Percentiles rank a stretch among this genome's conserved stretches.
These are phyloP conservation scores for Hypsopygia costalis DNA, from an alignment of 2,888 invertebrate genomes.

Conservation along the genomic window DNA sequence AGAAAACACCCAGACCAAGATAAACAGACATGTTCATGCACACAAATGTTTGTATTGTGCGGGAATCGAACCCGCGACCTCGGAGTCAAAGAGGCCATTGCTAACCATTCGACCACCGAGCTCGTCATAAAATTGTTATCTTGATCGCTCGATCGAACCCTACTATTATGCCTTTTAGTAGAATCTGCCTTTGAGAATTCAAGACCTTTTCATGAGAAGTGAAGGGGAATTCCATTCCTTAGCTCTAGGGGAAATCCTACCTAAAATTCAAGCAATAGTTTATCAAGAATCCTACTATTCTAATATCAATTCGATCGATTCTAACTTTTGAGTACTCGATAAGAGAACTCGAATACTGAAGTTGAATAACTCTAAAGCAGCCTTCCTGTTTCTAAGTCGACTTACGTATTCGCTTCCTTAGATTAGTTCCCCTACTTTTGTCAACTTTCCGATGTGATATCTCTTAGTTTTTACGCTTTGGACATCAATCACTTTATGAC, in stretches of 20 bases:
- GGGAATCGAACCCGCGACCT: too few relatives aligned
- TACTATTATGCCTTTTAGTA: too few relatives aligned
- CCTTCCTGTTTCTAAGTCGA: conserved; percentile 36
- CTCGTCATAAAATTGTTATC: too few relatives aligned
- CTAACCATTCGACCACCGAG: too few relatives aligned
- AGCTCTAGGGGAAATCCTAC: not conserved
- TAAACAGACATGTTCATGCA: too few relatives aligned
- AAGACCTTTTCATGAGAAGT: too few relatives aligned
- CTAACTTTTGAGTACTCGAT: not conserved
- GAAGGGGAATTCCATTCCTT: too few relatives aligned
- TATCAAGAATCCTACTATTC: not conserved
- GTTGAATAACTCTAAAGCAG: conserved; percentile 10
- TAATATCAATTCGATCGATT: not conserved
- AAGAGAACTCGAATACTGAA: conserved; percentile 1
- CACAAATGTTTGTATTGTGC: too few relatives aligned
- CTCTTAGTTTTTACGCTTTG: conserved; percentile 11
- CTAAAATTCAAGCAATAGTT: not conserved
- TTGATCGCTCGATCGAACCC: too few relatives aligned
- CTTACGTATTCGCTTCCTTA: conserved; percentile 34
- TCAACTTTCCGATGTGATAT: conserved; percentile 33
- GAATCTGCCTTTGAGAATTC: too few relatives aligned
- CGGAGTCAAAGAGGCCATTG: too few relatives aligned
- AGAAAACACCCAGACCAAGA: too few relatives aligned
- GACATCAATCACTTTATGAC: not conserved
- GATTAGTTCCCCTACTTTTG: conserved; percentile 34